Evolutionary conservation across 2,888 invertebrate genomes (phyloP), one percentile per base, ranked within the genome.

Genomic region (Phortica magna): DNA sequence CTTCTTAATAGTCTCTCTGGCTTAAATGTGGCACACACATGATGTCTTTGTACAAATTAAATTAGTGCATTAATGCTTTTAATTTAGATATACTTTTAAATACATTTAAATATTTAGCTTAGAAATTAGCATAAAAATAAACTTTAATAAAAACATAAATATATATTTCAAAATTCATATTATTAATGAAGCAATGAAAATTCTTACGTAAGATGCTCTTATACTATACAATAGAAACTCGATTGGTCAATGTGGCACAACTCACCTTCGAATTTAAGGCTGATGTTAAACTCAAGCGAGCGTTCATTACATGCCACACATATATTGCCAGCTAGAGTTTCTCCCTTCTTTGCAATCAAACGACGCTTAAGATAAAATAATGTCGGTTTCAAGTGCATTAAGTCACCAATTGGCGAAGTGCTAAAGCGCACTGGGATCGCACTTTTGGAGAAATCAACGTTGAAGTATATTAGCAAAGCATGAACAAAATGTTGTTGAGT

Each of bases 301-400:
- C 73, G 78, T 19, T 74, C 74, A 43, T 67, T 79, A 9, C 98
- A 96, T n/a, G 95, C 94, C 91, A 99, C 94, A 77, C 98, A 95
- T 90, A 97, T 97, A 90, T 75, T 65, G 5, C 80, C 80, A n/a
- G 75, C 75, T 41, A 80, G 76, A 48, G 19, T 14, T 42, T 99
- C 98, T 70, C 95, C 95, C 84, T 96, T 96, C 91, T 97, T 98
- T 0, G 93, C 97, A 0, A 98, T 97, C 93, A 99, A 94, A 87
- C 97, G 97, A 84, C 98, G 97, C 89, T 98, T 96, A 85, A 99
- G 95, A 92, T 99, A 99, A 93, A 99, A 98, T 74, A 99, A 98
- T 2, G 96, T 96, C 64, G 90, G 90, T 92, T 99, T 99, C 99
- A 99, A 99, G 92, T 99, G 99, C 7, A 99, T 99, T 93, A 98